A percentile compares a stretch with the other conserved stretches of the same genome.
phyloP scores from a whole-genome alignment of 2,888 invertebrate genomes.

The Lasioglossum calceatum region DNA sequence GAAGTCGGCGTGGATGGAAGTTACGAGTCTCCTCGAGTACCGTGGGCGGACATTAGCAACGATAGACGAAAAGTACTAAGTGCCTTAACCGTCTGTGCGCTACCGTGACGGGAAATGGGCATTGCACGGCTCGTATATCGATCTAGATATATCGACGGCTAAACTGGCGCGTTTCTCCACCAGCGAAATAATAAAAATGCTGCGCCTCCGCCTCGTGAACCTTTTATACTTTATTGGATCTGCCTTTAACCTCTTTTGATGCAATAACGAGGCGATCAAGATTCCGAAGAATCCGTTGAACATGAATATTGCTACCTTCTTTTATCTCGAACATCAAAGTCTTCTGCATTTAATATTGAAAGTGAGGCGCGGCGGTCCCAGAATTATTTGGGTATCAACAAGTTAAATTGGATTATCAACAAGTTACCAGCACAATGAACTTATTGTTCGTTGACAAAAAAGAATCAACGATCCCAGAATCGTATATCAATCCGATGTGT shows the following conservation, averaged over 20 bases:
- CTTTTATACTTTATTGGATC: background rate
- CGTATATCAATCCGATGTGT: too few relatives aligned
- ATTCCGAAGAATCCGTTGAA: background rate
- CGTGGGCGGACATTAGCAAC: constrained; percentile 68
- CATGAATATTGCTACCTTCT: background rate
- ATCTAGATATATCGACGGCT: background rate
- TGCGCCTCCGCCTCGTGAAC: background rate
- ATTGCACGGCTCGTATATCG: constrained; percentile 12
- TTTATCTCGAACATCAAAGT: background rate
- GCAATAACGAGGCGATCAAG: background rate
- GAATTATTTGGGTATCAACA: too few relatives aligned
- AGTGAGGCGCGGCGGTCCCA: too few relatives aligned
- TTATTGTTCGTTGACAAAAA: too few relatives aligned
- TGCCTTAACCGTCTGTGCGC: constrained; percentile 34
- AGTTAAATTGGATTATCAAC: too few relatives aligned
- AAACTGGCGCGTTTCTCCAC: background rate
- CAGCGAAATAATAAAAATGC: background rate
- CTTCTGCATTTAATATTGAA: too few relatives aligned
- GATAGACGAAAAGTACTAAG: constrained; percentile 45
- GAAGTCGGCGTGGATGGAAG: constrained; percentile 55
- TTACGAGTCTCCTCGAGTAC: constrained; percentile 50
- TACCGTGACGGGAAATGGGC: constrained; percentile 40
- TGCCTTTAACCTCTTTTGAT: background rate
- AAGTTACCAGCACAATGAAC: too few relatives aligned
- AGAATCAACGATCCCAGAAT: too few relatives aligned